Conservation (phyloP, 2,888 invertebrate species). For the Molanna angustata region DNA sequence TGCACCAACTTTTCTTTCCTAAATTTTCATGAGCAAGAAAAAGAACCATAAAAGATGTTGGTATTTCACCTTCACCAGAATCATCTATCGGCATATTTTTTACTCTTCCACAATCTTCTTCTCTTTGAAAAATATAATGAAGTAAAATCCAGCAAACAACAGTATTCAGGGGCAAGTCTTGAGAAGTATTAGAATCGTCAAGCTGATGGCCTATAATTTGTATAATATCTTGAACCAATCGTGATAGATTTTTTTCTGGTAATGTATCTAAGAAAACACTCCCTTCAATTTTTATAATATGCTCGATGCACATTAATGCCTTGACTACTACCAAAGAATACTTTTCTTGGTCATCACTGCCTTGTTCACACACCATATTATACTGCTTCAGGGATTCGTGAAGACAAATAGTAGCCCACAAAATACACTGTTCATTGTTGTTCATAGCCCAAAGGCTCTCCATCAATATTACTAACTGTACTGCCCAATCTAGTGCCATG, state of each 20-base stretch:
- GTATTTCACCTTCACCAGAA: constrained; percentile 58
- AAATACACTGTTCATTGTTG: constrained; percentile 62
- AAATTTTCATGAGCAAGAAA: constrained; percentile 83
- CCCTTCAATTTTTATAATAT: constrained; percentile 47
- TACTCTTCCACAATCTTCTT: constrained; percentile 67
- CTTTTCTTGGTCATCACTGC: constrained; percentile 47
- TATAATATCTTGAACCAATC: constrained; percentile 71
- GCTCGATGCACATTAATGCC: constrained; percentile 49
- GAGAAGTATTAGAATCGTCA: constrained; percentile 63
- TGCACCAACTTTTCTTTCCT: constrained; percentile 75
- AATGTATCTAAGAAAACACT: constrained; percentile 53
- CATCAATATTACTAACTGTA: constrained; percentile 59
- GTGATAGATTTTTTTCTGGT: constrained; percentile 58
- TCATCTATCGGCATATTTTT: constrained; percentile 49
- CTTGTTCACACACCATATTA: constrained; percentile 49
- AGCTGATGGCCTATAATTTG: constrained; percentile 76
- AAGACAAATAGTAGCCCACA: constrained; percentile 75
- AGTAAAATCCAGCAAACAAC: constrained; percentile 81
- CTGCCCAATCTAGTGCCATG: constrained; percentile 56
- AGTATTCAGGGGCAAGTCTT: constrained; percentile 65
- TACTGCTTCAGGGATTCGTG: constrained; percentile 70
- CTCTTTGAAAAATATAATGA: constrained; percentile 73
- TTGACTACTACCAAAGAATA: constrained; percentile 50
- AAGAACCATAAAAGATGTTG: constrained; percentile 71
- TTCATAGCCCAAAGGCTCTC: constrained; percentile 65